Base-by-base conservation (phyloP, 2,888 invertebrate genomes). In the Macrosiphum euphorbiae region DNA sequence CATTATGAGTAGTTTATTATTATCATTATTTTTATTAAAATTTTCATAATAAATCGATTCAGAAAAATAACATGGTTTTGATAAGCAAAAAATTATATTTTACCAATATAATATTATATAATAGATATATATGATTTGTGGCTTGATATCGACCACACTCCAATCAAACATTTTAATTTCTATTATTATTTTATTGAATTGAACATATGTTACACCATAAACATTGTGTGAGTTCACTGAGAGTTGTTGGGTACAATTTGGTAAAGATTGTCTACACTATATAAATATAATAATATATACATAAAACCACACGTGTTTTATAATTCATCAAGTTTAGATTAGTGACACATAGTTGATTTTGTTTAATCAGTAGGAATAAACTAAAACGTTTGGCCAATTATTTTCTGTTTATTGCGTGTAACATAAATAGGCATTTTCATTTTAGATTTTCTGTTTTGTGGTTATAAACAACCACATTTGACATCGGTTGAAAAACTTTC, bases 401-500 rank as follows among this genome's bases (percentile, higher is more conserved):
- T 92, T 88, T 92, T 50, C 50, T 67, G 87, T 92, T 88, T 87
- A 67, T 61, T 26, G 35, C 41, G 26, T 35, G 16, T 61, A 87
- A 67, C 92, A 35, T 92, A 92, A 92, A 92, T 92, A 87, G 41
- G 10, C 92, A 67, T 92, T 92, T 86, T 20, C 67, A 11, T 67
- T 88, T 50, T 87, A 87, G 92, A 67, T 52, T 87, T 92, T 50
- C 61, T 50, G 26, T 88, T 91, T 91, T 92, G 41, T 41, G 92
- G 35, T 41, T 88, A 92, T 88, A 88, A 92, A 92, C 52, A 92
- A 92, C 92, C 87, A 16, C 87, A 67, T 50, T n/a, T 35, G 67
- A 26, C 87, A 67, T 28, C 44, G 50, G 87, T 50, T 10, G 13
- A 67, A 87, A 61, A 67, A 50, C 41, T n/a, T 87, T 61, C 35